Evolutionary conservation across 2,797 vertebrate genomes (phyloP).

Genomic region (Pelobates cultripes): DNA sequence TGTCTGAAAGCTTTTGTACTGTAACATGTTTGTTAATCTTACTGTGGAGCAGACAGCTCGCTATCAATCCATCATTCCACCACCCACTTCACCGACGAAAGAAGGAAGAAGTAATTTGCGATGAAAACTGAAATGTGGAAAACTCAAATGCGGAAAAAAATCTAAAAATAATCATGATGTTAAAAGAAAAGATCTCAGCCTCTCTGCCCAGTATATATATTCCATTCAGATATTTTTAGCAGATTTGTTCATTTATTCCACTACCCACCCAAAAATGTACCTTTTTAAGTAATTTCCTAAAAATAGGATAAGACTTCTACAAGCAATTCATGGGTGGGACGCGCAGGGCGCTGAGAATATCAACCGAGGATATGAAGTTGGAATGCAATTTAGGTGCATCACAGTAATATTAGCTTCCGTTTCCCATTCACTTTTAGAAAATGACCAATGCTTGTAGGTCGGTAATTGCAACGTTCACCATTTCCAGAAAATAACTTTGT

Average conservation of each 20-base stretch:
- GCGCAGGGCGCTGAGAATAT: slow-evolving; percentile 43
- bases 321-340: slow-evolving; percentile 30
- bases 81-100: not conserved
- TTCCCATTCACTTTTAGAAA: slow-evolving; percentile 43
- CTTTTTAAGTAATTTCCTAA: slow-evolving; percentile 4
- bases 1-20: not conserved
- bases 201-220: not conserved
- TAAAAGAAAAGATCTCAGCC: not conserved
- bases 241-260: not conserved
- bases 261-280: slow-evolving; percentile 13
- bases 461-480: not conserved
- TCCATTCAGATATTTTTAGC: slow-evolving; percentile 23
- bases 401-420: slow-evolving; percentile 41
- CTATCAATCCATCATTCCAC: not conserved
- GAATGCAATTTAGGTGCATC: slow-evolving; percentile 48
- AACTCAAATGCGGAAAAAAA: no score
- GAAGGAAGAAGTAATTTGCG: slow-evolving; percentile 3
- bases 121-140: slow-evolving; percentile 10
- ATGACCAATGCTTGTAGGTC: slow-evolving; percentile 20
- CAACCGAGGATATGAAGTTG: slow-evolving; percentile 12
- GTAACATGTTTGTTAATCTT: not conserved
- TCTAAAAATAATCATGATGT: not conserved
- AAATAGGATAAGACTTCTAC: slow-evolving; percentile 13
- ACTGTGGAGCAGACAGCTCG: not conserved
- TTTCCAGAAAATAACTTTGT: not conserved